Evolutionary conservation across 1,140 invertebrate species (phyloP).

Genomic region (Drosophila persimilis): DNA sequence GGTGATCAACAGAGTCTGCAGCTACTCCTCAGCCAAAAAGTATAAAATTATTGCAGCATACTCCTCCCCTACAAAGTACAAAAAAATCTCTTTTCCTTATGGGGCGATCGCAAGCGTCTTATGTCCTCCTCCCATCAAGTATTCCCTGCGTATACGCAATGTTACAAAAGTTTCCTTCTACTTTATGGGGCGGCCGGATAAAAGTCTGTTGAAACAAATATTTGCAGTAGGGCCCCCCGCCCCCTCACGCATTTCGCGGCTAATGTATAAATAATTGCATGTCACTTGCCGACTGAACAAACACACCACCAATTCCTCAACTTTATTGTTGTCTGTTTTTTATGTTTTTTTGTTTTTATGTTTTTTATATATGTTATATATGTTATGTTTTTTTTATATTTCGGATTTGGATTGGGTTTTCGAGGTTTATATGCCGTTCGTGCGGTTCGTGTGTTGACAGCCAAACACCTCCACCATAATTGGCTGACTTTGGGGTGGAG

Average conservation of each 20-base stretch:
- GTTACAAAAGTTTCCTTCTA: not conserved
- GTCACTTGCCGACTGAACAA: slow-evolving; percentile 62
- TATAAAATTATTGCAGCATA: no score
- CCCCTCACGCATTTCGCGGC: slow-evolving; percentile 6
- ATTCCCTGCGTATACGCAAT: no score
- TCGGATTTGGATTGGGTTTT: slow-evolving; percentile 20
- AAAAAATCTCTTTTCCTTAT: no score
- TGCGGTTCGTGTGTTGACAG: slow-evolving; percentile 39
- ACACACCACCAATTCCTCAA: slow-evolving; percentile 32
- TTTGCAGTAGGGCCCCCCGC: slow-evolving; percentile 16
- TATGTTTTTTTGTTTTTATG: no score
- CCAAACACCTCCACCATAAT: slow-evolving; percentile 49
- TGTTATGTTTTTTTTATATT: slow-evolving; percentile 19
- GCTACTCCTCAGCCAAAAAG: no score
- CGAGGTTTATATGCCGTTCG: slow-evolving; percentile 5
- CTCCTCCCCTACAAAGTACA: no score
- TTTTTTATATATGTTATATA: no score
- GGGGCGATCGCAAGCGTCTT: no score
- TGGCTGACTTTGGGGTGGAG: slow-evolving; percentile 9
- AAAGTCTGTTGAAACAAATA: no score
- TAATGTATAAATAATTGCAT: slow-evolving; percentile 77
- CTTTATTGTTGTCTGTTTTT: slow-evolving; percentile 44
- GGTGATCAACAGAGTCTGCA: no score
- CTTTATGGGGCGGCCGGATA: no score
- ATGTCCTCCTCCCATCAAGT: no score